phyloP scores from a whole-genome alignment of 2,113 vertebrate genomes.

The Tapirus terrestris region DNA sequence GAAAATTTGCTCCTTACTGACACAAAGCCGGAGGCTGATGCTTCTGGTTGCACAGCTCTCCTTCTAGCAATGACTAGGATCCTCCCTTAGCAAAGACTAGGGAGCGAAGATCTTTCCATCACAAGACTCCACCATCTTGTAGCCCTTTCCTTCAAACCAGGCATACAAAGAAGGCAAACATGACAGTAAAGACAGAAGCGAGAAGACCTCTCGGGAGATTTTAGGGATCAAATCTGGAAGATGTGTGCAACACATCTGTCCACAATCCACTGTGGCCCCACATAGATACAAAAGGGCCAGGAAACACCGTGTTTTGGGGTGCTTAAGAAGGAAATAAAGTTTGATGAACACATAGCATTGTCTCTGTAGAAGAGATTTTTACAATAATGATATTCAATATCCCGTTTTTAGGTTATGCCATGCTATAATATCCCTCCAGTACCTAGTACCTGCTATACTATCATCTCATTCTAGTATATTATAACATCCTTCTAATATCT shows the following conservation, averaged over 20 bases:
- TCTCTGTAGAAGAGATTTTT: neutral
- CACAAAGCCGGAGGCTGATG: neutral
- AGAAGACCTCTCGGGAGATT: neutral
- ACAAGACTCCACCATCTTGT: neutral
- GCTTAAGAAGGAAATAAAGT: neutral
- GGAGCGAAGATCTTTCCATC: neutral
- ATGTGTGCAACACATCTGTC: neutral
- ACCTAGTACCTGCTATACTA: neutral
- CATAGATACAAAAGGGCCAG: neutral
- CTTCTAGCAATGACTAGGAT: neutral
- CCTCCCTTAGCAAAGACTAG: neutral
- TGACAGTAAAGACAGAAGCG: neutral
- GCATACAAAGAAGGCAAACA: neutral
- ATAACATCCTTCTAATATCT: neutral
- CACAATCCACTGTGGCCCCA: neutral
- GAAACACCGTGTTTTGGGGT: neutral
- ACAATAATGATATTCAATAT: constrained; percentile 3
- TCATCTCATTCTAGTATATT: neutral
- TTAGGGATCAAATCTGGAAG: neutral
- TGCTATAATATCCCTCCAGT: neutral
- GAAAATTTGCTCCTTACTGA: constrained; percentile 4
- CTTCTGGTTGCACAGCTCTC: neutral
- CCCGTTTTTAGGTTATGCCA: constrained; percentile 20
- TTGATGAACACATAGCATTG: neutral
- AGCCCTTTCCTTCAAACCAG: neutral